Evolutionary conservation across 2,113 vertebrate genomes (phyloP), one percentile per base, ranked within the genome.

Genomic region (Xerus inauris): DNA sequence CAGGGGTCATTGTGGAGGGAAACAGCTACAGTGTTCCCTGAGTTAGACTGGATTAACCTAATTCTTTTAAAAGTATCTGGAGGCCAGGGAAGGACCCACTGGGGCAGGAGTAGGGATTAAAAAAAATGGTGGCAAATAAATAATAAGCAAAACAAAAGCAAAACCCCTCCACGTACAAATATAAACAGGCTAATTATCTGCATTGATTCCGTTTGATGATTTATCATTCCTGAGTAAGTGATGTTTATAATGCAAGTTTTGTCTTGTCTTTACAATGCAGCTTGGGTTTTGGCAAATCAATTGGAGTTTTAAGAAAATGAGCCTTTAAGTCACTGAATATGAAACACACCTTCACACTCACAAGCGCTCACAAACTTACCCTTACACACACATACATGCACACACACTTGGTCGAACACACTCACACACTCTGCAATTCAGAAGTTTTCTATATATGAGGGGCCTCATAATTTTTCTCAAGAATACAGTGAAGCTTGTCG

Each of bases 371-470:
- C 32, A 35, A 1, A n/a, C 65, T 6, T 16, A 35, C 65, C 32
- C 13, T 32, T 67, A 35, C 6, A 32, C 65, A 67, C 32, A n/a
- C 16, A 65, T 47, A 38, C 59, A 26, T 67, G 64, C 32, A 72
- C 35, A 81, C 19, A 81, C n/a, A 73, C 57, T 32, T 14, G 5
- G 11, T 30, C 28, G 9, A 13, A 67, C 64, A 32, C 32, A 67
- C 30, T 67, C 14, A 35, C 32, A 3, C 32, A 4, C 64, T 67
- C 30, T 67, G 14, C 14, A 12, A n/a, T 35, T 67, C 38, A 47
- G 19, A 87, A 17, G 65, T 77, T 8, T 13, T 57, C 14, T 59
- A 5, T 38, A 0, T 0, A 1, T 9, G 17, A 5, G 0, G 0
- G 30, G 64, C 69, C 40, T 35, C 54, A 20, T 73, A 42, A 1